phyloP scores from a whole-genome alignment of 2,888 invertebrate genomes.

The Acanthopleura granulata region DNA sequence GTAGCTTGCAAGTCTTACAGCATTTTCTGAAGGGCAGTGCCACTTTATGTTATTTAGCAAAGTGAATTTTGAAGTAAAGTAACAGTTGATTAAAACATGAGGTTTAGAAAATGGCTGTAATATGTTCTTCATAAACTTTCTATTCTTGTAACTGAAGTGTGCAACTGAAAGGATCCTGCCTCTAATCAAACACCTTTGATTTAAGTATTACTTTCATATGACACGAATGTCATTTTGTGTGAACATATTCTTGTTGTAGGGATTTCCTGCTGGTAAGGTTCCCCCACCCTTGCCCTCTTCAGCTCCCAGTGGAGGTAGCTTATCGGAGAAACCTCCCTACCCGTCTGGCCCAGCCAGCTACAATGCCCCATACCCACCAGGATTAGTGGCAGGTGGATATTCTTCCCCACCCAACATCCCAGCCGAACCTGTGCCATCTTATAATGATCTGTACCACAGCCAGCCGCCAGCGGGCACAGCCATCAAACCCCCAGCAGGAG shows the following conservation, averaged over 20 bases:
- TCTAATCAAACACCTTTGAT: too few relatives aligned
- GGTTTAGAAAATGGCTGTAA: too few relatives aligned
- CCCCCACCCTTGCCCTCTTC: slow-evolving; percentile 44
- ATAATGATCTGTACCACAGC: not conserved
- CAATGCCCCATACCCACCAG: not conserved
- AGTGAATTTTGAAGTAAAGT: too few relatives aligned
- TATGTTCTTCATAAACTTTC: too few relatives aligned
- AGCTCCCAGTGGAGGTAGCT: slow-evolving; percentile 10
- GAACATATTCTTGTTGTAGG: slow-evolving; percentile 11
- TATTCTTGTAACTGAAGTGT: too few relatives aligned
- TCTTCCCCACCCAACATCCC: slow-evolving; percentile 1
- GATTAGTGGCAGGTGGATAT: not conserved
- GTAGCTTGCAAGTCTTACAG: too few relatives aligned
- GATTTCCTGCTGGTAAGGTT: slow-evolving; percentile 30
- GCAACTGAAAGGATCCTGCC: too few relatives aligned
- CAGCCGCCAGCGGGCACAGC: slow-evolving; percentile 10
- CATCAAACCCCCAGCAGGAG: slow-evolving; percentile 24
- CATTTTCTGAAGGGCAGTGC: too few relatives aligned
- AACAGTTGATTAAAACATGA: too few relatives aligned
- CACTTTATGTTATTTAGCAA: too few relatives aligned
- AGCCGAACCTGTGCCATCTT: slow-evolving; percentile 22
- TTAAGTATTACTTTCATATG: too few relatives aligned
- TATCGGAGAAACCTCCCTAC: not conserved
- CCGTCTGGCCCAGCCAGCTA: not conserved
- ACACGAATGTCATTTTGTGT: too few relatives aligned